Percentiles rank a stretch among this genome's conserved stretches.
phyloP scores from a whole-genome alignment of 2,888 invertebrate genomes.

The Pseudolycoriella hygida region DNA sequence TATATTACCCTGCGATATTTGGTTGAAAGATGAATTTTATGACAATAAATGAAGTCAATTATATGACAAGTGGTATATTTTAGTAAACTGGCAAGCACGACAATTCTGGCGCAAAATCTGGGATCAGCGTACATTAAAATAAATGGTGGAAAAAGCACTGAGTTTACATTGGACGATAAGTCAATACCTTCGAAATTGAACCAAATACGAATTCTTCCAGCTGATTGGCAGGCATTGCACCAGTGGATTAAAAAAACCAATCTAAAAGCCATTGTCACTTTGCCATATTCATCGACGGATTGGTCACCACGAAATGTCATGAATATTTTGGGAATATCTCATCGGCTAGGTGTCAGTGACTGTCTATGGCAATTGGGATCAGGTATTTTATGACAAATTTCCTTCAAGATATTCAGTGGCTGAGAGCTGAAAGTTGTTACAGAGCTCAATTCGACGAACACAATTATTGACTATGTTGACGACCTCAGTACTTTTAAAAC shows the following conservation, averaged over 20 bases:
- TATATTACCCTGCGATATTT: no score
- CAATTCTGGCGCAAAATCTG: slow-evolving; percentile 46
- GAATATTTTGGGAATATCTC: slow-evolving; percentile 48
- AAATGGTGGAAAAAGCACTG: slow-evolving; percentile 45
- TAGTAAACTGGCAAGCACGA: slow-evolving; percentile 15
- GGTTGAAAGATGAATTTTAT: no score
- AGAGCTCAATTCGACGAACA: slow-evolving; percentile 21
- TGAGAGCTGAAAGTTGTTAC: slow-evolving; percentile 8
- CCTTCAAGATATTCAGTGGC: neutral
- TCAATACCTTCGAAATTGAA: slow-evolving; percentile 10
- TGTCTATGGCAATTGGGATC: slow-evolving; percentile 59
- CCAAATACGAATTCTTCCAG: slow-evolving; percentile 12
- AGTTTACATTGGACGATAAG: slow-evolving; percentile 24
- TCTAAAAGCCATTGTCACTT: slow-evolving; percentile 47
- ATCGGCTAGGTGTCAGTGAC: slow-evolving; percentile 40
- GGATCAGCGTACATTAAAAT: slow-evolving; percentile 57
- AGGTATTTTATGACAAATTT: slow-evolving; percentile 30
- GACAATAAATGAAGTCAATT: no score
- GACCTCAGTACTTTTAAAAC: slow-evolving; percentile 43
- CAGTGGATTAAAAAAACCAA: slow-evolving; percentile 10
- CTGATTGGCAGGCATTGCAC: slow-evolving; percentile 26
- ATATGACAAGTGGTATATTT: no score
- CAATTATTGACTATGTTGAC: slow-evolving; percentile 36
- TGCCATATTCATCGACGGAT: slow-evolving; percentile 39
- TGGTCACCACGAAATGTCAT: slow-evolving; percentile 54